These are phyloP conservation scores for Centropyge bicolor DNA, from an alignment of 2,797 vertebrate species.

Conservation along the genomic window DNA sequence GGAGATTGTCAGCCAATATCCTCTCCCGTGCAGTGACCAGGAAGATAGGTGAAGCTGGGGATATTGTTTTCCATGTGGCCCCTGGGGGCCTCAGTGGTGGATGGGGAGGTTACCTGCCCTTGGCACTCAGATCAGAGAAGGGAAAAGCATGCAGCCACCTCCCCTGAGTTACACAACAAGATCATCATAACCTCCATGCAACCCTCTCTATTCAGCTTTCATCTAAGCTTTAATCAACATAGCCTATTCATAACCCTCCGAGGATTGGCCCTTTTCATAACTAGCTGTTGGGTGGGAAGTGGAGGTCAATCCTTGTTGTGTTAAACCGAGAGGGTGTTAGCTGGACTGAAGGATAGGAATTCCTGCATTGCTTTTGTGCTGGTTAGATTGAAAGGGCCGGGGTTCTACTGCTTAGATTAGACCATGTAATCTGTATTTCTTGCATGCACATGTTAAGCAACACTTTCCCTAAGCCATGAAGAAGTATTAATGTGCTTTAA, in stretches of 20 bases:
- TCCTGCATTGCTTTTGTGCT: constrained; percentile 42
- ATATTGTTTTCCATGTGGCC: constrained; percentile 77
- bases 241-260: constrained; percentile 36
- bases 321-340: constrained; percentile 60
- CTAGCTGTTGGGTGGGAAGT: constrained; percentile 54
- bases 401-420: constrained; percentile 39
- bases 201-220: constrained; percentile 66
- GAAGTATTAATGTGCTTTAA: constrained; percentile 63
- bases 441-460: constrained; percentile 53
- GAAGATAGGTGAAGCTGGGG: constrained; percentile 64
- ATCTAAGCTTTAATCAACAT: constrained; percentile 72
- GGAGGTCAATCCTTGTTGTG: constrained; percentile 57
- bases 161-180: constrained; percentile 71
- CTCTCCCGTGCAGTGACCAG: constrained; percentile 68
- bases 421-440: constrained; percentile 41
- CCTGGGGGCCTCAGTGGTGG: constrained; percentile 42
- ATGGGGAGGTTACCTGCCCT: constrained; percentile 68
- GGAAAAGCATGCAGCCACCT: constrained; percentile 62
- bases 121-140: constrained; percentile 70
- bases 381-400: constrained; percentile 31
- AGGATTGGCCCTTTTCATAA: constrained; percentile 57
- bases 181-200: constrained; percentile 70
- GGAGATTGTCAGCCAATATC: constrained; percentile 77
- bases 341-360: constrained; percentile 52
- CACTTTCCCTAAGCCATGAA: constrained; percentile 56